Conservation (phyloP, 2,888 invertebrate species). For the Choristoneura rosaceana region DNA sequence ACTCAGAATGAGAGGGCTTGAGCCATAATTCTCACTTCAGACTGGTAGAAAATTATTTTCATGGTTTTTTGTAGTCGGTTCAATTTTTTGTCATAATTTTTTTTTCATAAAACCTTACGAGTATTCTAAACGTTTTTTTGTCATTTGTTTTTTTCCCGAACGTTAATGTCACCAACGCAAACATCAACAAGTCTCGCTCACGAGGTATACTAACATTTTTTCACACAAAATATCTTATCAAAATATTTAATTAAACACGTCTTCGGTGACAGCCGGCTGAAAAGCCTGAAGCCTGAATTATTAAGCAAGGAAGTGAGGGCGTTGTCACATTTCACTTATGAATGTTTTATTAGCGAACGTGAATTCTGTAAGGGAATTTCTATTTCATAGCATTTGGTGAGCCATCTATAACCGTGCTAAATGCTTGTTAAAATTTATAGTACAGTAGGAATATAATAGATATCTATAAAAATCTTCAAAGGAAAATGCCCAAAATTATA, state of each 20-base stretch:
- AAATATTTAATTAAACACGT: slow-evolving; percentile 20
- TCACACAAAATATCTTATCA: slow-evolving; percentile 11
- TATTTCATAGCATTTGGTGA: not conserved
- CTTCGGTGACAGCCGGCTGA: slow-evolving; percentile 6
- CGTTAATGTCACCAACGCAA: not conserved
- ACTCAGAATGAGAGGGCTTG: too few species aligned
- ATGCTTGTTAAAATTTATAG: not conserved
- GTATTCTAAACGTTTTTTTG: not conserved
- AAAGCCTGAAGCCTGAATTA: slow-evolving; percentile 26
- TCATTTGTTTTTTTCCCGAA: not conserved
- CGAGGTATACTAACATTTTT: not conserved
- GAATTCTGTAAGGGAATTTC: slow-evolving; percentile 24
- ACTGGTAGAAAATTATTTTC: too few species aligned
- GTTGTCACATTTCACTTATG: slow-evolving; percentile 31
- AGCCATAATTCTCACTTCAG: too few species aligned
- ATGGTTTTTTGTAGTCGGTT: too few species aligned
- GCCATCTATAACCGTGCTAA: not conserved
- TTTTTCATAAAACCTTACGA: not conserved
- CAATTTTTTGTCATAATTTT: too few species aligned
- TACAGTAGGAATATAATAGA: too few species aligned
- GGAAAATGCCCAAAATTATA: too few species aligned
- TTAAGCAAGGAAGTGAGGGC: slow-evolving; percentile 15
- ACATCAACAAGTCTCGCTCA: not conserved
- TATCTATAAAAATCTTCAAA: too few species aligned
- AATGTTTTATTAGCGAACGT: slow-evolving; percentile 19